Base-by-base conservation (phyloP, 2,113 vertebrate genomes). In the Baryphthengus martii region DNA sequence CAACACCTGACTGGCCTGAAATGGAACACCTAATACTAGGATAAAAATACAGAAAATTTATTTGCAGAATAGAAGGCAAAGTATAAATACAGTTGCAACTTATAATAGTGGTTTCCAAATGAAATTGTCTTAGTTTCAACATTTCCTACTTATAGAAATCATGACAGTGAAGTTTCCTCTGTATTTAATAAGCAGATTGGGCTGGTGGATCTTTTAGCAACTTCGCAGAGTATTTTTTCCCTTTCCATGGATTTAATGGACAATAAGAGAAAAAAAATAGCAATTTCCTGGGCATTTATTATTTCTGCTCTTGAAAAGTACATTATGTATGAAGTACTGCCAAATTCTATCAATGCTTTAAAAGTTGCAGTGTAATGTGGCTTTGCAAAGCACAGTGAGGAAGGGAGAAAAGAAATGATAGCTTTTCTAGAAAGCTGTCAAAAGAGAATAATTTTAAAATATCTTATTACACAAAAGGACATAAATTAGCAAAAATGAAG, bases 241-340 rank as follows among this genome's bases (percentile, higher is more conserved):
- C 21, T 86, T 83, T 67, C 61, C 25, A 10, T 20, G 21, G 37
- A 45, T 86, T 84, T 87, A 78, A 92, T 63, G 40, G 40, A 40
- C 28, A 76, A 24, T 49, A 88, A 40, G 12, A 89, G 31, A 61
- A 74, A 95, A 95, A 70, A 86, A 90, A 2, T 0, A 90, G 61
- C 17, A 56, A 74, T 92, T 92, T 94, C 65, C 68, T 86, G 73
- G 21, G 25, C 35, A 92, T 81, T 86, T 81, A 49, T 59, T 90
- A 44, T 72, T 94, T 83, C 58, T 84, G 35, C 59, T 91, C 65
- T 72, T 77, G 75, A 92, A 93, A 95, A 93, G 49, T 71, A 47
- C 35, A 77, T 91, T 83, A 71, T 35, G 15, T 21, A 85, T 50
- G 50, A 74, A 45, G 13, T 25, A 65, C 50, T 88, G 79, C 93